phyloP scores from a whole-genome alignment of 2,888 invertebrate genomes.

The Acanthococcus lagerstroemiae region DNA sequence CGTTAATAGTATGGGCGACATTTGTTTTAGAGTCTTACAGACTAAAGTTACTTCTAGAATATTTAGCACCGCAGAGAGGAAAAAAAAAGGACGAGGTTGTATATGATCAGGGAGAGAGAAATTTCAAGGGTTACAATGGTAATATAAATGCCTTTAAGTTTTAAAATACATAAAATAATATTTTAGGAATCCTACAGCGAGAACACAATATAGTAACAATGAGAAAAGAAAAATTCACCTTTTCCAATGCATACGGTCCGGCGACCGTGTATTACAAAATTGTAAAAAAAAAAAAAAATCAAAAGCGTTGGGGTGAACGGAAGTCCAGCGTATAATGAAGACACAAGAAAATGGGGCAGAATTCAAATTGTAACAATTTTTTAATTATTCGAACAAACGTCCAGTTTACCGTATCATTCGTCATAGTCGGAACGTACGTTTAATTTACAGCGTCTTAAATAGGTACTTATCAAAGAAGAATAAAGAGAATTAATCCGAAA shows the following conservation, averaged over 20 bases:
- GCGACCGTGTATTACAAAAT: too few species aligned
- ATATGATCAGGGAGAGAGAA: not conserved
- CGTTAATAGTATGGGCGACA: not conserved
- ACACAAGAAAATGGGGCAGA: too few species aligned
- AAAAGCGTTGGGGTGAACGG: too few species aligned
- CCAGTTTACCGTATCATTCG: not conserved
- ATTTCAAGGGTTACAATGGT: not conserved
- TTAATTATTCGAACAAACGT: not conserved
- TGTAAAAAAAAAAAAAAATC: too few species aligned
- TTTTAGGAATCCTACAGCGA: not conserved
- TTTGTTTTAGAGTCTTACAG: constrained; percentile 12
- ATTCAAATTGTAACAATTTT: constrained; percentile 5
- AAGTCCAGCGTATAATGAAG: too few species aligned
- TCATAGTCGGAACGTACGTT: not conserved
- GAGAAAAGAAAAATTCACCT: constrained; percentile 1
- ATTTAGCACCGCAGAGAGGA: constrained; percentile 14
- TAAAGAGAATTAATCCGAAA: not conserved
- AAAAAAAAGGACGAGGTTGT: not conserved
- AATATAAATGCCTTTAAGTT: constrained; percentile 16
- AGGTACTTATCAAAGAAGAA: too few species aligned
- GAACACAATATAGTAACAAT: not conserved
- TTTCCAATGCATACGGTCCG: too few species aligned
- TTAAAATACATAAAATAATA: not conserved
- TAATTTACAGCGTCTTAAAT: too few species aligned
- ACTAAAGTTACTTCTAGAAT: constrained; percentile 7